A percentile compares a stretch with the other conserved stretches of the same genome.
phyloP scores from a whole-genome alignment of 2,113 vertebrate genomes.

The Tylochromis polylepis region DNA sequence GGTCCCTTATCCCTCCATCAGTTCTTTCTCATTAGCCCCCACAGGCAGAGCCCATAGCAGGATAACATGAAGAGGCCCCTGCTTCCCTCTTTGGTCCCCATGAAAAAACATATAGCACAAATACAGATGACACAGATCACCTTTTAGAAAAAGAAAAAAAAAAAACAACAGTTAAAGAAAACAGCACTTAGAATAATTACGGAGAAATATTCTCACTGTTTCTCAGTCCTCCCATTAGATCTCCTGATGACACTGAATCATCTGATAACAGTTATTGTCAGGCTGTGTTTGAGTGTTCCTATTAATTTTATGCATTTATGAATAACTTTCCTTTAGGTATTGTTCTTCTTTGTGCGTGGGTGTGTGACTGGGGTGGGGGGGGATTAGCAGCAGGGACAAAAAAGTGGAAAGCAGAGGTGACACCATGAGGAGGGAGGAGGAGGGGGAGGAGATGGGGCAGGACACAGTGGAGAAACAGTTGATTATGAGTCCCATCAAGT shows the following conservation, averaged over 20 bases:
- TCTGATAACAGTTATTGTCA: background rate
- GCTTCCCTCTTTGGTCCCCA: conserved; percentile 37
- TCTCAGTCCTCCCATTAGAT: background rate
- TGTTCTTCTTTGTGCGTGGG: background rate
- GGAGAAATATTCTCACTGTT: background rate
- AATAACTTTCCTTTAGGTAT: background rate
- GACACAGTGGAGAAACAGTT: conserved; percentile 78
- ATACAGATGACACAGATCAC: conserved; percentile 43
- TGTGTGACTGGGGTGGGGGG: background rate
- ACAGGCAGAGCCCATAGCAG: conserved; percentile 51
- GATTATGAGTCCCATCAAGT: conserved; percentile 97
- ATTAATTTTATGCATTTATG: conserved; percentile 2
- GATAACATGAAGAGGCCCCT: conserved; percentile 43
- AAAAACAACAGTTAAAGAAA: background rate
- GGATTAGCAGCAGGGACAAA: background rate
- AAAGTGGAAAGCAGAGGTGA: conserved; percentile 39
- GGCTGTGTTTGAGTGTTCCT: background rate
- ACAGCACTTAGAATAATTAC: background rate
- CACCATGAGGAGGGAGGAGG: conserved; percentile 33
- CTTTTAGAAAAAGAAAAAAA: background rate
- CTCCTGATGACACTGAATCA: background rate
- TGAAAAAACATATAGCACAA: conserved; percentile 38
- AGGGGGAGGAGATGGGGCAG: conserved; percentile 52
- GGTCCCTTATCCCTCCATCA: conserved; percentile 69
- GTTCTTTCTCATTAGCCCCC: conserved; percentile 71